Conservation (phyloP, 2,888 invertebrate genomes). For the Meta bourneti region DNA sequence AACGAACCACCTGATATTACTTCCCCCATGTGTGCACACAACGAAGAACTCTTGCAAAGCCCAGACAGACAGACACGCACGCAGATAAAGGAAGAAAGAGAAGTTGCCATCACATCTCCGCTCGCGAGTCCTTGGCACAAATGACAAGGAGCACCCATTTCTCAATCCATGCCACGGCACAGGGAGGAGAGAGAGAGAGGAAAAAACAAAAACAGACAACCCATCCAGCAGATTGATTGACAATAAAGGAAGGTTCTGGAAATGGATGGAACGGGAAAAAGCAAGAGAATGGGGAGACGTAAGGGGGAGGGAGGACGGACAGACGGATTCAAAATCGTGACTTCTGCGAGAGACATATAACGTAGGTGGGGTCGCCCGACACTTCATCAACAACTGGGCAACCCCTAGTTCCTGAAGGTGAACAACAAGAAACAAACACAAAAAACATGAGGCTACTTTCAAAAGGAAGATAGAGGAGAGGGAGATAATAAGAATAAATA, state of each 20-base stretch:
- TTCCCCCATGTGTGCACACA: neutral
- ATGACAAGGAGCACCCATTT: constrained; percentile 41
- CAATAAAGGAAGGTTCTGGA: constrained; percentile 58
- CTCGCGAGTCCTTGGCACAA: neutral
- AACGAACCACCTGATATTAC: neutral
- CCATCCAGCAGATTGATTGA: constrained; percentile 69
- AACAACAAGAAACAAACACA: constrained; percentile 49
- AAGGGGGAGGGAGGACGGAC: constrained; percentile 33
- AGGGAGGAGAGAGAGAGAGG: constrained; percentile 20
- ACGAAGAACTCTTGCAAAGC: too few relatives aligned
- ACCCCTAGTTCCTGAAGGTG: constrained; percentile 35
- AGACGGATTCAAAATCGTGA: constrained; percentile 70
- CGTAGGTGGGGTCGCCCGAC: constrained; percentile 66
- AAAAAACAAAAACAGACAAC: constrained; percentile 41
- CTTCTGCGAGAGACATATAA: constrained; percentile 55
- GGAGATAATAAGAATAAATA: constrained; percentile 18
- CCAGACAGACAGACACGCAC: constrained; percentile 6
- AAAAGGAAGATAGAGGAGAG: constrained; percentile 11
- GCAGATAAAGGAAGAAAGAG: constrained; percentile 21
- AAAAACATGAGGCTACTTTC: neutral
- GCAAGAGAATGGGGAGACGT: too few relatives aligned
- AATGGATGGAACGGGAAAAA: neutral
- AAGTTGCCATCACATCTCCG: neutral
- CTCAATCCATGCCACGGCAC: constrained; percentile 29
- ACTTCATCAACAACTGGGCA: constrained; percentile 72